Percentiles rank a stretch among this genome's conserved stretches.
Evolutionary conservation across 2,888 invertebrate species (phyloP).

Genomic region (Torymus texanus): DNA sequence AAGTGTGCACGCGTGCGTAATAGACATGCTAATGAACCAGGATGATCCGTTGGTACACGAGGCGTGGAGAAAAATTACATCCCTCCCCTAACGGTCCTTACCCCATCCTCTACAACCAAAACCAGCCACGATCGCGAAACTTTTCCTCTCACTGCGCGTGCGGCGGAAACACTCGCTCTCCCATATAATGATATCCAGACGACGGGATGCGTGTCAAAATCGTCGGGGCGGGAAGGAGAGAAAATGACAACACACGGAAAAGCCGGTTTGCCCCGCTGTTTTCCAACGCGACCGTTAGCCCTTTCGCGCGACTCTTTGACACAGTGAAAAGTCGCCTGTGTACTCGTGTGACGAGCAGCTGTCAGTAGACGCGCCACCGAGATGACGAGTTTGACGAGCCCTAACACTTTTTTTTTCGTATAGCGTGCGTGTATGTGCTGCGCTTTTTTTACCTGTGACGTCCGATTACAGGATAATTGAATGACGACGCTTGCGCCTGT

Average conservation of each 20-base stretch:
- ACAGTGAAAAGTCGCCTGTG: neutral
- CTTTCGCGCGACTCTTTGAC: conserved; percentile 17
- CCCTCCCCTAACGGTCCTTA: too few relatives aligned
- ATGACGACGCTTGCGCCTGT: neutral
- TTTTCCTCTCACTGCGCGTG: too few relatives aligned
- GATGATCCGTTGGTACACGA: too few relatives aligned
- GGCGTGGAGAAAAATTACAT: too few relatives aligned
- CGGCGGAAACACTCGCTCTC: too few relatives aligned
- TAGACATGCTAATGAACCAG: too few relatives aligned
- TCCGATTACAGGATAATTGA: conserved; percentile 6
- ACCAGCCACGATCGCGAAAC: too few relatives aligned
- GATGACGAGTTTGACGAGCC: neutral
- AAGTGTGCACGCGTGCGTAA: neutral
- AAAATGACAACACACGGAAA: conserved; percentile 3
- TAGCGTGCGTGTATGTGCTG: neutral
- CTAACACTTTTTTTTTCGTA: neutral
- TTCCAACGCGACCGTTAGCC: conserved; percentile 1
- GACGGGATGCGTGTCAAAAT: conserved; percentile 8
- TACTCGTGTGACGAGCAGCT: neutral
- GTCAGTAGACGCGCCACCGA: neutral
- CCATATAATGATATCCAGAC: neutral
- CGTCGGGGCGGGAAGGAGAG: conserved; percentile 14
- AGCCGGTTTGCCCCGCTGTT: conserved; percentile 18
- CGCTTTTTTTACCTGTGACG: neutral
- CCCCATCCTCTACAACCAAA: too few relatives aligned